These are phyloP conservation scores for Temnopleurus reevesii DNA, from an alignment of 53 echinoderm and acorn worm species.

Conservation along the genomic window DNA sequence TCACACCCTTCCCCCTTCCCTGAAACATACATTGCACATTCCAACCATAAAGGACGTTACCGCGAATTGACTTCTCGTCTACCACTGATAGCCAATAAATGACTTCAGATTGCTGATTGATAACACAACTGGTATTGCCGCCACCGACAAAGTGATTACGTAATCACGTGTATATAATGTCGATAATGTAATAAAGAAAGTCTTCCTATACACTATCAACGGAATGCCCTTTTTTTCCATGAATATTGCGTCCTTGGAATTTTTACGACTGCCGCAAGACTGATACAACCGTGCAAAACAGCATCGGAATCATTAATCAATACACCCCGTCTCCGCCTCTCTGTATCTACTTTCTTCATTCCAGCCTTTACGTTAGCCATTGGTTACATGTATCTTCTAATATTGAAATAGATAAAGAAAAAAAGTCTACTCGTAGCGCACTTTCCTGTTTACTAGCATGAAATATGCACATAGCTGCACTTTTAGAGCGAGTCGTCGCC, in stretches of 20 bases:
- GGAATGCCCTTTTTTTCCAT: not conserved
- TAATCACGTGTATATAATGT: not conserved
- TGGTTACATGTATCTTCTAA: too few relatives aligned
- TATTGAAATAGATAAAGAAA: too few relatives aligned
- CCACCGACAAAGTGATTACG: not conserved
- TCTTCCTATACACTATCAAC: not conserved
- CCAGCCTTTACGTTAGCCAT: too few relatives aligned
- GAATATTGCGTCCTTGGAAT: too few relatives aligned
- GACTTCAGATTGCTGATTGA: not conserved
- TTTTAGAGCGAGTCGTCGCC: not conserved
- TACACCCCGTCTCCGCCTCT: too few relatives aligned
- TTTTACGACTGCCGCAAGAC: too few relatives aligned
- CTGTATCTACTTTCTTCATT: too few relatives aligned
- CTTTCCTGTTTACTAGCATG: too few relatives aligned
- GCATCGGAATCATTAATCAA: too few relatives aligned
- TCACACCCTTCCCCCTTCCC: not conserved
- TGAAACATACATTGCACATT: not conserved
- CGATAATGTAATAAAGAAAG: constrained; percentile 18
- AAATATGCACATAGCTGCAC: too few relatives aligned
- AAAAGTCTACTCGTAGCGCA: too few relatives aligned
- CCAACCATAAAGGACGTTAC: not conserved
- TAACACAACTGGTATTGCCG: not conserved
- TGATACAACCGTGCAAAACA: too few relatives aligned
- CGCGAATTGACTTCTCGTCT: not conserved
- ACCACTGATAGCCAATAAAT: not conserved